These are phyloP conservation scores for Struthio camelus DNA, from an alignment of 2,113 vertebrate species.

Conservation along the genomic window DNA sequence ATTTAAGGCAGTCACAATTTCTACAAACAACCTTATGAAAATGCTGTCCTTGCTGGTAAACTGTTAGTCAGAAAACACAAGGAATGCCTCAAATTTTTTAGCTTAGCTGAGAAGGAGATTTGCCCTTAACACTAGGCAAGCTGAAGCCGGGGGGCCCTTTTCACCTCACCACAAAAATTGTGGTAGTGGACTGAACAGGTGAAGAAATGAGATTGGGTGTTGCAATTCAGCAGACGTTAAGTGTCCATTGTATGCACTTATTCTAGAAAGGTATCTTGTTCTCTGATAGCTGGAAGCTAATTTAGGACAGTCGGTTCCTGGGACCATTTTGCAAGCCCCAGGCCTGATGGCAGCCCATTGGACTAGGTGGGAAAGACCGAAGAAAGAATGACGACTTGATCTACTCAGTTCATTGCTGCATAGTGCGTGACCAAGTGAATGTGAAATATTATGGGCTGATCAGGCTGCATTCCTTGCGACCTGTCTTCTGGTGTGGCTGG, in stretches of 20 bases:
- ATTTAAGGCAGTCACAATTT: neutral
- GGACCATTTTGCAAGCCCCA: neutral
- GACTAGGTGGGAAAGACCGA: neutral
- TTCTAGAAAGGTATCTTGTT: neutral
- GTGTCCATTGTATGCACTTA: accelerated
- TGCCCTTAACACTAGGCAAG: neutral
- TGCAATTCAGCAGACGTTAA: neutral
- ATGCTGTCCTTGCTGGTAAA: neutral
- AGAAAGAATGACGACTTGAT: accelerated
- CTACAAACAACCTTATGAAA: neutral
- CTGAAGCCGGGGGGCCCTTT: neutral
- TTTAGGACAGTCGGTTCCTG: neutral
- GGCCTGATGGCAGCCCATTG: no score
- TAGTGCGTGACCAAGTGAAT: accelerated
- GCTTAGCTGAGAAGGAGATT: neutral
- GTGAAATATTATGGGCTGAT: neutral
- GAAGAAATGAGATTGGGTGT: neutral
- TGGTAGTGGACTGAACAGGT: accelerated
- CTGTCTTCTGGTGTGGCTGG: neutral
- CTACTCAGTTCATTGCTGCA: neutral
- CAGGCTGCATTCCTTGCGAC: neutral
- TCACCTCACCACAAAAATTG: neutral
- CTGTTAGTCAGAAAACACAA: neutral
- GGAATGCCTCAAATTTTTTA: neutral
- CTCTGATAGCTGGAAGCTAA: neutral